Evolutionary conservation across 2,113 vertebrate species (phyloP).

Genomic region (Reinhardtius hippoglossoides): DNA sequence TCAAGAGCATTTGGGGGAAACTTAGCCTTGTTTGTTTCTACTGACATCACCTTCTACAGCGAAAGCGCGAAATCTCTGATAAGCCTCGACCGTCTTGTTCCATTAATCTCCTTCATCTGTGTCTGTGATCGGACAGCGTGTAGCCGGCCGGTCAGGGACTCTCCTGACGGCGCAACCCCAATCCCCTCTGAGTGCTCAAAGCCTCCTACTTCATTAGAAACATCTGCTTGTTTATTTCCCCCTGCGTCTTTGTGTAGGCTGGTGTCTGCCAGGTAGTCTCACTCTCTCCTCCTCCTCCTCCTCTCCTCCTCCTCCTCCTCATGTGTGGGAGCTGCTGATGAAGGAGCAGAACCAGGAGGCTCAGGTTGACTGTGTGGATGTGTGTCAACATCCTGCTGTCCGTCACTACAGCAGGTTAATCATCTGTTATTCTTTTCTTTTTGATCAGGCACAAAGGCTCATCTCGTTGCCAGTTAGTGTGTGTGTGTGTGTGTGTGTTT

Average conservation of each 20-base stretch:
- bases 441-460: slow-evolving; percentile 48
- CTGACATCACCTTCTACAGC: not conserved
- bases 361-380: slow-evolving; percentile 15
- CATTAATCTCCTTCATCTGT: slow-evolving; percentile 65
- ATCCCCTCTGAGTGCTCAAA: slow-evolving; percentile 61
- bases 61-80: slow-evolving; percentile 27
- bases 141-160: slow-evolving; percentile 1
- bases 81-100: slow-evolving; percentile 22
- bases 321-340: slow-evolving; percentile 44
- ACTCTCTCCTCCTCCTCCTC: slow-evolving; percentile 11
- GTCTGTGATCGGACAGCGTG: slow-evolving; percentile 36
- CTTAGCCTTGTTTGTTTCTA: slow-evolving; percentile 5
- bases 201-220: slow-evolving; percentile 68
- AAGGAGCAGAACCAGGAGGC: slow-evolving; percentile 4
- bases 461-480: slow-evolving; percentile 37
- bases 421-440: slow-evolving; percentile 29
- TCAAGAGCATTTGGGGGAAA: slow-evolving; percentile 25
- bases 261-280: slow-evolving; percentile 42
- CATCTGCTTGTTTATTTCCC: slow-evolving; percentile 73
- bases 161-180: slow-evolving; percentile 50
- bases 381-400: not conserved
- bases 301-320: slow-evolving; percentile 1
- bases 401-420: slow-evolving; percentile 47
- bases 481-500: slow-evolving; percentile 48
- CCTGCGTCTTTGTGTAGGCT: slow-evolving; percentile 19